Evolutionary conservation across 2,888 invertebrate species (phyloP), one percentile per base, ranked within the genome.

Genomic region (Thyatira batis): DNA sequence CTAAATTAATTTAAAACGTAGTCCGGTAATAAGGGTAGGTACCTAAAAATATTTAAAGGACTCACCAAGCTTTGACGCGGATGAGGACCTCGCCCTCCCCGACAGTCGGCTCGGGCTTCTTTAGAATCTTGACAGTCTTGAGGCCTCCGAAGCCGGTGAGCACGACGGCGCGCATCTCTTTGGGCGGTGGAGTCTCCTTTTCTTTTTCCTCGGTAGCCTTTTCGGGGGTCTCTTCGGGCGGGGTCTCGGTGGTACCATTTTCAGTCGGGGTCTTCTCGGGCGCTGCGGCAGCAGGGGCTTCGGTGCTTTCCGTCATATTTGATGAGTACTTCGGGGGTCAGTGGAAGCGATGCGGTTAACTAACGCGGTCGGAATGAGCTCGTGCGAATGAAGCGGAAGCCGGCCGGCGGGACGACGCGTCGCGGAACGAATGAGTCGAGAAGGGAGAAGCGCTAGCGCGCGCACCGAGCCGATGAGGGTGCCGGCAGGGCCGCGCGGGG

Each of bases 31-130:
- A 33, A 13, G 5, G 27, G 17, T 49, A 51, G 44, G n/a, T n/a
- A n/a, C n/a, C n/a, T n/a, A n/a, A 45, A 58, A 60, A 54, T 60
- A 39, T 30, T 1, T 13, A 39, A 25, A 60, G 58, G 59, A 94
- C 96, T 95, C 79, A 97, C 97, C 97, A 97, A 76, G 97, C 96
- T 86, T 96, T 96, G 54, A 97, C 96, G 67, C 96, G 93, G 77
- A 97, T 95, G 57, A 97, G 93, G 61, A 97, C 95, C 85, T 97
- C 95, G 71, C 95, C 95, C 80, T 95, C 95, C 69, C 89, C 93
- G 53, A 93, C 81, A 67, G 94, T 88, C 43, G 96, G 96, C 82
- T 96, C 96, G 23, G 96, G 95, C 80, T 95, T 96, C 86, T 95
- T 96, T 76, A 95, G 93, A 66, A 96, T 95, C 91, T 97, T 97